These are phyloP conservation scores for Dolichomitus sp. DNA, from an alignment of 2,888 invertebrate genomes.

Conservation along the genomic window DNA sequence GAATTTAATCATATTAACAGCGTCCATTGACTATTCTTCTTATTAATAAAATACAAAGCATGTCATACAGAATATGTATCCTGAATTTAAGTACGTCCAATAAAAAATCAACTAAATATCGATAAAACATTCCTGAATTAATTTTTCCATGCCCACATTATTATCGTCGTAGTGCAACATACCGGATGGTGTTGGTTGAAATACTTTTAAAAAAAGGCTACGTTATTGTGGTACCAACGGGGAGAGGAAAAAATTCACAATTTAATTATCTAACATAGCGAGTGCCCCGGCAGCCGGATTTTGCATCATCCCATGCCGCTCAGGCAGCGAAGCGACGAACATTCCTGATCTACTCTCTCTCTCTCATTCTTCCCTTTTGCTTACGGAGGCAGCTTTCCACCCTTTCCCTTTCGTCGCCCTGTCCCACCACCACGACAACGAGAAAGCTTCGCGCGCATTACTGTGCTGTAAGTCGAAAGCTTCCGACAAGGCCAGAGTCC, in stretches of 20 bases:
- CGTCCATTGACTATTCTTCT: too few relatives aligned
- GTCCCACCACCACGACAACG: conserved; percentile 68
- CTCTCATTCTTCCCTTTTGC: neutral
- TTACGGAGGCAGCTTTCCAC: neutral
- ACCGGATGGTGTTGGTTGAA: conserved; percentile 1
- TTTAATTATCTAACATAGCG: conserved; percentile 63
- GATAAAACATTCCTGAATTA: conserved; percentile 15
- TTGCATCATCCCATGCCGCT: conserved; percentile 15
- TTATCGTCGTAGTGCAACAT: conserved; percentile 29
- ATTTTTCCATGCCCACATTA: conserved; percentile 1
- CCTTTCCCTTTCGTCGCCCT: conserved; percentile 39
- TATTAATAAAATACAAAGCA: too few relatives aligned
- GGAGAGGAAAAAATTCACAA: conserved; percentile 52
- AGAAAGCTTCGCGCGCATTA: conserved; percentile 77
- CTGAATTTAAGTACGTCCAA: neutral
- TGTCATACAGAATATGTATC: too few relatives aligned
- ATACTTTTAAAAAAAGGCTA: conserved; percentile 19
- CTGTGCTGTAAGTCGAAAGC: conserved; percentile 52
- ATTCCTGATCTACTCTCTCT: conserved; percentile 16
- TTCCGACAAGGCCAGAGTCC: conserved; percentile 38
- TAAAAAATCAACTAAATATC: conserved; percentile 3
- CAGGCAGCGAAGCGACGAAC: conserved; percentile 5
- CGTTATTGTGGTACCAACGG: conserved; percentile 44
- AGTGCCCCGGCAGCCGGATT: conserved; percentile 37
- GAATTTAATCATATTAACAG: too few relatives aligned